A percentile compares a stretch with the other conserved stretches of the same genome.
These are phyloP conservation scores for Rostratula benghalensis DNA, from an alignment of 2,113 vertebrate species.

Conservation along the genomic window DNA sequence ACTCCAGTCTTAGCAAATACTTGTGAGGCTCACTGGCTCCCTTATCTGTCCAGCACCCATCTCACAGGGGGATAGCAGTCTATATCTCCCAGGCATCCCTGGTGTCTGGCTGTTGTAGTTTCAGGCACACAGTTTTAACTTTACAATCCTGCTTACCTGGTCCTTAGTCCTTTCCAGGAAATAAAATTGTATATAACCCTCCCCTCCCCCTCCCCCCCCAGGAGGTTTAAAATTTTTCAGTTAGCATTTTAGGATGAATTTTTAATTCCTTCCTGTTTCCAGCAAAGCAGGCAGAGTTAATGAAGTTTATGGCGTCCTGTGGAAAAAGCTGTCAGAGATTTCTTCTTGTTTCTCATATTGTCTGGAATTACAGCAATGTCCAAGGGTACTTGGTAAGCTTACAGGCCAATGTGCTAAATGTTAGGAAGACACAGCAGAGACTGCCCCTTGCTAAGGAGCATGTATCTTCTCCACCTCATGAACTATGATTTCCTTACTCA, in stretches of 20 bases:
- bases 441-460: background rate
- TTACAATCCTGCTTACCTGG: background rate
- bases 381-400: background rate
- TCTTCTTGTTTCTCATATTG: background rate
- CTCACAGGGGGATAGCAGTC: background rate
- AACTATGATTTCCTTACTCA: conserved; percentile 25
- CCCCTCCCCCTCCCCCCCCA: fast-evolving
- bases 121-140: background rate
- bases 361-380: background rate
- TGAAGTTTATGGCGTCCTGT: conserved; percentile 1
- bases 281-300: conserved; percentile 11
- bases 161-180: background rate
- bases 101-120: background rate
- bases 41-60: background rate
- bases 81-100: background rate
- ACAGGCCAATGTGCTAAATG: background rate
- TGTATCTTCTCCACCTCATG: background rate
- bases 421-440: background rate
- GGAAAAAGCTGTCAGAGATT: conserved; percentile 20
- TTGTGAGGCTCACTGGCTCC: background rate
- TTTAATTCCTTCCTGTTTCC: conserved; percentile 22
- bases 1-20: background rate
- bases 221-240: background rate
- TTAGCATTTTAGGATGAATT: background rate
- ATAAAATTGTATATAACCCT: background rate